Conservation (phyloP, 1,140 invertebrate genomes). For the Chironomus tepperi region DNA sequence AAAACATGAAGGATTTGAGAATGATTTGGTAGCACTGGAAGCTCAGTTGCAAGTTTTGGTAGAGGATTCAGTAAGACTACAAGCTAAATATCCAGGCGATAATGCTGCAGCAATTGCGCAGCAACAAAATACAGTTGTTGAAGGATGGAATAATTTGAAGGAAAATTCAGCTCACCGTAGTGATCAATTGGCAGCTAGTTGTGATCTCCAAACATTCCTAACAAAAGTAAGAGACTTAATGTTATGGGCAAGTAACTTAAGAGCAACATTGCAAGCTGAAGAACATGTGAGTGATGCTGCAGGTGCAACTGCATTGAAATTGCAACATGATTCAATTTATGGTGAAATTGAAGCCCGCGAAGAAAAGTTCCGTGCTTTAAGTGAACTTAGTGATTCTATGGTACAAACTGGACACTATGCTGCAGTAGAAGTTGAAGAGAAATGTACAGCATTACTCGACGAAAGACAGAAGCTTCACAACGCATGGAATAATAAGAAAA, state of each 20-base stretch:
- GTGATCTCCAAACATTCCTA: slow-evolving; percentile 80
- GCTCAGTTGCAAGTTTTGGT: slow-evolving; percentile 85
- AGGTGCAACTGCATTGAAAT: slow-evolving; percentile 76
- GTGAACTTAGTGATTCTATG: slow-evolving; percentile 74
- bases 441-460: slow-evolving; percentile 63
- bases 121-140: slow-evolving; percentile 72
- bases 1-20: slow-evolving; percentile 90
- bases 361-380: slow-evolving; percentile 69
- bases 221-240: slow-evolving; percentile 78
- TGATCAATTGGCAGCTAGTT: slow-evolving; percentile 74
- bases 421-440: slow-evolving; percentile 66
- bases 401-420: slow-evolving; percentile 80
- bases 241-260: slow-evolving; percentile 76
- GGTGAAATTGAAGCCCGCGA: slow-evolving; percentile 93
- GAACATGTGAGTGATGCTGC: slow-evolving; percentile 78
- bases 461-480: slow-evolving; percentile 69
- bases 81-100: slow-evolving; percentile 81
- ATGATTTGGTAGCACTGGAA: slow-evolving; percentile 87
- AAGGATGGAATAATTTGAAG: slow-evolving; percentile 82
- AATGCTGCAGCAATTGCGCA: slow-evolving; percentile 84
- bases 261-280: slow-evolving; percentile 69
- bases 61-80: slow-evolving; percentile 82
- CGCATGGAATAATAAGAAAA: slow-evolving; percentile 82
- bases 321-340: slow-evolving; percentile 84
- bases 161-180: slow-evolving; percentile 67